These are phyloP conservation scores for Sphaerophoria rueppellii DNA, from an alignment of 2,888 invertebrate species.

Conservation along the genomic window DNA sequence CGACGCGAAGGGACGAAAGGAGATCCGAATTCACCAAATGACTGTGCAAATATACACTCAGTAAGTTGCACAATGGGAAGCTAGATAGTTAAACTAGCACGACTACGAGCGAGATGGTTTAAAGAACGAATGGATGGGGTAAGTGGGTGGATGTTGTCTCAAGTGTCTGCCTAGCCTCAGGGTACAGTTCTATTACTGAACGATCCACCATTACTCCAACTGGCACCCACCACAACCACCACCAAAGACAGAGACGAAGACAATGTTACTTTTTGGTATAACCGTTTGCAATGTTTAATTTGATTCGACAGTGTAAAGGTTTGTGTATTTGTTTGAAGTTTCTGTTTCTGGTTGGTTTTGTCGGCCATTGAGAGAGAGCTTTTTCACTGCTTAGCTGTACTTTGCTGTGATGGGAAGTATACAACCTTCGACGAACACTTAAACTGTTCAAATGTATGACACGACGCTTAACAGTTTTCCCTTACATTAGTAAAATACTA, in stretches of 20 bases:
- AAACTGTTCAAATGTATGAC: too few relatives aligned
- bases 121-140: conserved; percentile 1
- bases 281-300: conserved; percentile 71
- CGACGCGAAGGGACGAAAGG: not conserved
- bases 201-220: not conserved
- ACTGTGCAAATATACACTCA: conserved; percentile 69
- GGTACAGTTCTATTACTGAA: conserved; percentile 6
- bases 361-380: not conserved
- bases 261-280: conserved; percentile 65
- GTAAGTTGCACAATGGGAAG: conserved; percentile 32
- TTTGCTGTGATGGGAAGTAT: conserved; percentile 10
- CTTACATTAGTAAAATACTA: too few relatives aligned
- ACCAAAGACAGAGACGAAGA: not conserved
- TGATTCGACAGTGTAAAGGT: conserved; percentile 68
- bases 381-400: conserved; percentile 45
- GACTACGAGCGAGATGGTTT: not conserved
- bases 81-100: conserved; percentile 62
- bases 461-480: too few relatives aligned
- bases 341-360: conserved; percentile 55
- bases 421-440: too few relatives aligned
- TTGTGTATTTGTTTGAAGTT: conserved; percentile 61
- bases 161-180: conserved; percentile 60
- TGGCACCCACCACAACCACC: not conserved
- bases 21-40: conserved; percentile 64
- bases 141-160: conserved; percentile 71